Percentiles rank a stretch among this genome's conserved stretches.
These are phyloP conservation scores for Aulostomus chinensis DNA, from an alignment of 2,797 vertebrate genomes.

Conservation along the genomic window DNA sequence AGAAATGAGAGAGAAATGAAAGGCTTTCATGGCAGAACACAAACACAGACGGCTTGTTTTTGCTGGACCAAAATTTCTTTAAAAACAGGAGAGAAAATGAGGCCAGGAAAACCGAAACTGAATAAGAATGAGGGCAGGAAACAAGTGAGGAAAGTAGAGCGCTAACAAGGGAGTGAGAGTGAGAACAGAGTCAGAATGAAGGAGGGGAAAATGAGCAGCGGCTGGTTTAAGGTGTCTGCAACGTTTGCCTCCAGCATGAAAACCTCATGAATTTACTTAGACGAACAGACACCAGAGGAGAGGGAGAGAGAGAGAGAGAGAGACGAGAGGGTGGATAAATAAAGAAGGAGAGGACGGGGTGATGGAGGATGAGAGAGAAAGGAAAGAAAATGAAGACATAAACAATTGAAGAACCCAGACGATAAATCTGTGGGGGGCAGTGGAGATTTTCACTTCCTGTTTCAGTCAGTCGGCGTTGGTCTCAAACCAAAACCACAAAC, in stretches of 20 bases:
- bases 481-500: not conserved
- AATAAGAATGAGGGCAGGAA: slow-evolving; percentile 43
- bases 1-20: not conserved
- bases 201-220: slow-evolving; percentile 27
- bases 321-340: not conserved
- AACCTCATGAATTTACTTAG: slow-evolving; percentile 40
- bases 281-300: slow-evolving; percentile 18
- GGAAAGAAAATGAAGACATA: slow-evolving; percentile 24
- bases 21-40: not conserved
- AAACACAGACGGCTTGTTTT: not conserved
- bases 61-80: slow-evolving; percentile 5
- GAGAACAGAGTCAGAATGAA: slow-evolving; percentile 16
- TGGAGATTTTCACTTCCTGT: not conserved
- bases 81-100: slow-evolving; percentile 33
- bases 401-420: slow-evolving; percentile 26
- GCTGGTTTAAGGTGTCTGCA: slow-evolving; percentile 44
- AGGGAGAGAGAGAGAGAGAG: slow-evolving; percentile 29
- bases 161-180: slow-evolving; percentile 31
- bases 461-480: not conserved
- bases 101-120: slow-evolving; percentile 18
- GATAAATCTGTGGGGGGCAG: too few species aligned
- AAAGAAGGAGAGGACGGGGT: not conserved
- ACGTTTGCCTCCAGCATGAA: slow-evolving; percentile 27
- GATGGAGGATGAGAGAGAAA: slow-evolving; percentile 1
- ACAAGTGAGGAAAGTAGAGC: slow-evolving; percentile 31